Conservation (phyloP, 2,888 invertebrate genomes). For the Chrysolina americana region DNA sequence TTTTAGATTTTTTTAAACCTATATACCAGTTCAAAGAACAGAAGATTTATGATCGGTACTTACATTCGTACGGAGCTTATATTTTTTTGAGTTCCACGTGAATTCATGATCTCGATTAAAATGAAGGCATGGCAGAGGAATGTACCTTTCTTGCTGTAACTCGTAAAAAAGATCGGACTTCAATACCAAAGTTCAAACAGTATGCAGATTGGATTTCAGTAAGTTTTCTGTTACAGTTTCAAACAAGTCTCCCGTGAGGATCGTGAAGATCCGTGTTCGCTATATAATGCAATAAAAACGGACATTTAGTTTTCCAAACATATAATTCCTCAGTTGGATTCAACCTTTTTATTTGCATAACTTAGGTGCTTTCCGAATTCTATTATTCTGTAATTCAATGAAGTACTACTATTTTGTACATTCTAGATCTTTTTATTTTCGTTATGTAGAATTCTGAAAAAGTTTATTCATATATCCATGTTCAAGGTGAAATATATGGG, state of each 20-base stretch:
- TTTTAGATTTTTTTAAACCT: too few relatives aligned
- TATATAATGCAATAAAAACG: not conserved
- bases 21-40: too few relatives aligned
- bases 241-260: not conserved
- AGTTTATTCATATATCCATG: too few relatives aligned
- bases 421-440: too few relatives aligned
- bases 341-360: not conserved
- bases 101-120: not conserved
- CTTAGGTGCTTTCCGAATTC: not conserved
- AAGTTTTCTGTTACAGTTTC: not conserved
- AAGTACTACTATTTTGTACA: too few relatives aligned
- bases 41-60: not conserved
- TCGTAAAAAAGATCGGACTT: not conserved
- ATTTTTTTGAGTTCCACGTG: not conserved
- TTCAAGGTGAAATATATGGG: too few relatives aligned
- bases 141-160: not conserved
- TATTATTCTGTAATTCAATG: too few relatives aligned
- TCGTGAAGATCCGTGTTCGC: not conserved
- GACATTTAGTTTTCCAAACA: not conserved
- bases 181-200: not conserved
- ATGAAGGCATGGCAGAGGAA: not conserved
- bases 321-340: not conserved
- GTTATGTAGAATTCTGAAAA: too few relatives aligned
- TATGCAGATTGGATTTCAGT: slow-evolving; percentile 13
- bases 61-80: not conserved